phyloP scores from a whole-genome alignment of 2,888 invertebrate species.

The Drosophila ustulata region DNA sequence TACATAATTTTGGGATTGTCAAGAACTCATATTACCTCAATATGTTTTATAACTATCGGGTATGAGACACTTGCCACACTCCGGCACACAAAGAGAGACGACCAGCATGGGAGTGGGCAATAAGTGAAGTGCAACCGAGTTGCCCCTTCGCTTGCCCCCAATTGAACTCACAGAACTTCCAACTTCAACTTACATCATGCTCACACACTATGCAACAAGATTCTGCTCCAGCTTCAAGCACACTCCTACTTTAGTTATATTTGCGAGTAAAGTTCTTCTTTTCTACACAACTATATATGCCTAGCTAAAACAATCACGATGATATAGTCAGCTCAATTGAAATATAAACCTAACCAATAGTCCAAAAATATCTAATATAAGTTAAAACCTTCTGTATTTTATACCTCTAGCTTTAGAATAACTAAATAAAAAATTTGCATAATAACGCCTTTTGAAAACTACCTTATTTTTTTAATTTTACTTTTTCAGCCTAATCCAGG shows the following conservation, averaged over 20 bases:
- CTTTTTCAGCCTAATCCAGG: too few relatives aligned
- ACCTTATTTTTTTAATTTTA: too few relatives aligned
- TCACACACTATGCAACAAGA: conserved; percentile 34
- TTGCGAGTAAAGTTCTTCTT: background rate
- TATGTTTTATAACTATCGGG: background rate
- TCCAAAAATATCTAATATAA: too few relatives aligned
- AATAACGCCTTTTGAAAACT: background rate
- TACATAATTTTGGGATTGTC: background rate
- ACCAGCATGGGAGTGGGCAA: background rate
- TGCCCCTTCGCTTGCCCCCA: conserved; percentile 46
- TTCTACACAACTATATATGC: too few relatives aligned
- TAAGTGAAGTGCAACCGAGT: conserved; percentile 27
- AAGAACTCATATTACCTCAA: background rate
- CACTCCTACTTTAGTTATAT: background rate
- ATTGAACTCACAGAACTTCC: conserved; percentile 51
- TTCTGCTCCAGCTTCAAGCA: background rate
- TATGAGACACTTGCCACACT: conserved; percentile 16
- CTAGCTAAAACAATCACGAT: too few relatives aligned
- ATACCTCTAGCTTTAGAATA: too few relatives aligned
- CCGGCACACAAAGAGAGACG: background rate
- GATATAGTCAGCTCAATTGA: too few relatives aligned
- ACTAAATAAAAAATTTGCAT: too few relatives aligned
- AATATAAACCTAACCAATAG: too few relatives aligned
- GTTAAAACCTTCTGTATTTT: too few relatives aligned
- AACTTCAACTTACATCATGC: conserved; percentile 37